Evolutionary conservation across 2,797 vertebrate genomes (phyloP), one percentile per base, ranked within the genome.

Genomic region (Syngnathus acus): DNA sequence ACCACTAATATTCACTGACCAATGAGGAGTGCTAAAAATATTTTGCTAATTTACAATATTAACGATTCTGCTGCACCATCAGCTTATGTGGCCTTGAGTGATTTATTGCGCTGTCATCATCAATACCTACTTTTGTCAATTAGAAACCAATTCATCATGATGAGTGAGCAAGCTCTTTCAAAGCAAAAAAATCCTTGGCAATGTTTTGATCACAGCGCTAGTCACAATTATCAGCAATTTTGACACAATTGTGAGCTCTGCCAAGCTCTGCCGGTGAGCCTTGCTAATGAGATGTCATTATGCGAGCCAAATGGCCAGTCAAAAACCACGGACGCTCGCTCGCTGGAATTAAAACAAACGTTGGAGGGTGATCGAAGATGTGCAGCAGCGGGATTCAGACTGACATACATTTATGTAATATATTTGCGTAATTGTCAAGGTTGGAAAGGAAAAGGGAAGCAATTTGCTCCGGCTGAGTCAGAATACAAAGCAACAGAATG

Each of bases 401-500:
- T 70, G 37, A 13, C 72, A 50, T 50, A 42, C 69, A 19, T 75
- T 66, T 68, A 65, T 65, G 47, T 67, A 72, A 76, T 60, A 63
- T 19, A 60, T 69, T 38, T 61, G 47, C 68, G 63, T 61, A 45
- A 65, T 66, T 62, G 73, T 70, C 70, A 71, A 55, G 62, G 68
- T 62, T 68, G 60, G 55, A 76, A 68, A 11, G 14, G 45, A 40
- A 77, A 37, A 50, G 9, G 48, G 38, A 68, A 71, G 67, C 68
- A 39, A 74, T 63, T 70, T 66, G 63, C 63, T 76, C 77, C 83
- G 66, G 75, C 69, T 71, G 66, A 80, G 67, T 78, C 65, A 76
- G 75, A 76, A 75, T 78, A 67, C 78, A 84, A 84, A 82, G 6
- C 66, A 43, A 43, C 42, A 43, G 4, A 1, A 4, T 43, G 42